Percentiles rank a stretch among this genome's conserved stretches.
Evolutionary conservation across 2,113 vertebrate species (phyloP).

Genomic region (Cephalopterus ornatus): DNA sequence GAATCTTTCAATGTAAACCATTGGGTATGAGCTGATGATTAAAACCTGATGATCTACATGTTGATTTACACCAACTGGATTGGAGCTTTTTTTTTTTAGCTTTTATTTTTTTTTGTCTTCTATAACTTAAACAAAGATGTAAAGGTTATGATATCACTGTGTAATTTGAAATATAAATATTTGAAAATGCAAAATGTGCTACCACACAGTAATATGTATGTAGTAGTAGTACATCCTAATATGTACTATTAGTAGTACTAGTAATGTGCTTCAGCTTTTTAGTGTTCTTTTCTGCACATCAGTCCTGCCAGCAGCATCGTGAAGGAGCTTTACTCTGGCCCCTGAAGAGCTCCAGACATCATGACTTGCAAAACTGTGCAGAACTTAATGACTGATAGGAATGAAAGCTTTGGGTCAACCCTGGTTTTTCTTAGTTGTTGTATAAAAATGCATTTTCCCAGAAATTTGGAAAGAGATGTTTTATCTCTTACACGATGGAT

Average conservation of each 20-base stretch:
- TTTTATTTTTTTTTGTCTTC: neutral
- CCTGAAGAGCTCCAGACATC: neutral
- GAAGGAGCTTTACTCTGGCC: neutral
- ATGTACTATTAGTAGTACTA: rapidly evolving
- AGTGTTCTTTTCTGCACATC: neutral
- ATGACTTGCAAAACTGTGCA: neutral
- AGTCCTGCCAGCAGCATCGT: neutral
- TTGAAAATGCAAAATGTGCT: neutral
- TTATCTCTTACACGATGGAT: neutral
- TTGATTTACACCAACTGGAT: neutral
- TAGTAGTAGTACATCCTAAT: rapidly evolving
- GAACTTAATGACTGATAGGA: too few relatives aligned
- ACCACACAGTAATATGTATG: rapidly evolving
- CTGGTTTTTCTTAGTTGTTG: neutral
- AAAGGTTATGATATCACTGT: neutral
- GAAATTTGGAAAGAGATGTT: neutral
- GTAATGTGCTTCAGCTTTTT: neutral
- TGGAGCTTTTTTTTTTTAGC: neutral
- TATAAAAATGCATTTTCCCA: neutral
- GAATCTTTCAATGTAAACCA: neutral
- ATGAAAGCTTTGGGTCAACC: neutral
- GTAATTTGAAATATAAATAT: neutral
- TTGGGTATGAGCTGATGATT: neutral
- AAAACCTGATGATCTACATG: neutral
- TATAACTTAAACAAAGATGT: neutral